Base-by-base conservation (phyloP, 37 sponge, comb jelly and placozoan species). In the Beroe ovata region DNA sequence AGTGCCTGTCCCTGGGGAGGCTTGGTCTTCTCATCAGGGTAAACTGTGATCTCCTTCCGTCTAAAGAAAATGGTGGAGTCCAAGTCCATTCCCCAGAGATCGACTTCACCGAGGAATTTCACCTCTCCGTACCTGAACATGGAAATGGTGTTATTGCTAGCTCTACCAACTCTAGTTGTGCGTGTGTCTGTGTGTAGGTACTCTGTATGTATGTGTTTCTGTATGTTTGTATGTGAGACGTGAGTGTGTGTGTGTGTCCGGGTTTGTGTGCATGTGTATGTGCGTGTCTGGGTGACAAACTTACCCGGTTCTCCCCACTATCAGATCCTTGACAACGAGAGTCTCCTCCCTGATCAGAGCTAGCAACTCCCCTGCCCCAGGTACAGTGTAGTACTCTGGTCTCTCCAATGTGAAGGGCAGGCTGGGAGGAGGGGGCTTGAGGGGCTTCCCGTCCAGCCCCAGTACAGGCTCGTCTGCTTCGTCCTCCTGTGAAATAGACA, bases 21-120 rank as follows among this genome's bases (percentile, higher is more conserved):
- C 28, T 77, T 77, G 54, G 1, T 77, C 47, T 42, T 77, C 1
- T 77, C 84, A 39, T 77, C 84, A 19, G 84, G 84, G 58, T 77
- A 77, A 1, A 77, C 84, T 26, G 54, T 21, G 3, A 77, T 77
- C 84, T 77, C 84, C 59, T 77, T 77, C 28, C 84, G 38, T 42
- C 84, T 39, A 23, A 77, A 77, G 84, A 77, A 77, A 20, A 77
- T 42, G 26, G 84, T 77, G 28, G 25, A 33, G 54, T 77, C 84
- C 47, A 77, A 35, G 54, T 77, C 84, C 84, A 77, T 77, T 22
- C 84, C 84, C 47, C 59, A 77, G 16, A 77, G 11, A 20, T 77
- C 84, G 28, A 77, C 84, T 23, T 77, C 84, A 1, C 84, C 84
- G 23, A 77, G 84, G 84, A 77, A 77, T 58, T 77, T 77, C 84